Percentiles rank a stretch among this genome's conserved stretches.
These are phyloP conservation scores for Dendrolimus punctatus DNA, from an alignment of 1,140 invertebrate genomes.

Conservation along the genomic window DNA sequence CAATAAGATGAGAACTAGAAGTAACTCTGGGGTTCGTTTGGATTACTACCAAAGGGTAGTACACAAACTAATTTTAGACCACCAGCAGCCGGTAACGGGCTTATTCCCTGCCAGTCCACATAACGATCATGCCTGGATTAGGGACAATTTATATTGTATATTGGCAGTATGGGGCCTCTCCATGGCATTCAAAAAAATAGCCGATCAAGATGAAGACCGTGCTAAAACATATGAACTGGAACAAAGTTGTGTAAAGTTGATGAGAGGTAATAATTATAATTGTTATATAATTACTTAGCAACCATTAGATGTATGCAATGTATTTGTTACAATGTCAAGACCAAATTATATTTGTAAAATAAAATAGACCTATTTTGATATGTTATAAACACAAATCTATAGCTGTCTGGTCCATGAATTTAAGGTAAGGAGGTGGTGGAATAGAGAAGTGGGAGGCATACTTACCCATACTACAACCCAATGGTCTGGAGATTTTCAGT, in stretches of 20 bases:
- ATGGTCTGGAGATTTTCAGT: no score
- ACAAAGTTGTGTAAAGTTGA: slow-evolving; percentile 89
- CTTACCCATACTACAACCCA: no score
- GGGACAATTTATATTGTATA: slow-evolving; percentile 98
- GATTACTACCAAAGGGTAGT: slow-evolving; percentile 96
- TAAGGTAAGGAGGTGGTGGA: no score
- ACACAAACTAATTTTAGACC: slow-evolving; percentile 91
- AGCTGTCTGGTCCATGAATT: no score
- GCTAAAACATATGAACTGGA: slow-evolving; percentile 98
- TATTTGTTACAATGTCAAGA: no score
- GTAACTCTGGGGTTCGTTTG: slow-evolving; percentile 94
- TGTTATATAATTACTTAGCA: no score
- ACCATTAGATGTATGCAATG: no score
- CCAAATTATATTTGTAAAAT: no score
- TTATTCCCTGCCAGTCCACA: slow-evolving; percentile 89
- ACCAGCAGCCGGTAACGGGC: slow-evolving; percentile 97
- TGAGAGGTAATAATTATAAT: slow-evolving; percentile 73
- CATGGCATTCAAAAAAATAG: slow-evolving; percentile 98
- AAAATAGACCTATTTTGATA: no score
- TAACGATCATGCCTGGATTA: slow-evolving; percentile 97
- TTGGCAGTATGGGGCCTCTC: slow-evolving; percentile 97
- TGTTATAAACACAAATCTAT: no score
- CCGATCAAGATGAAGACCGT: slow-evolving; percentile 97
- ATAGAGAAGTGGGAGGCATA: no score
- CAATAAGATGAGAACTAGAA: slow-evolving; percentile 88